Percentiles rank a stretch among this genome's conserved stretches.
These are phyloP conservation scores for Todiramphus saurophagus DNA, from an alignment of 2,113 vertebrate genomes.

Conservation along the genomic window DNA sequence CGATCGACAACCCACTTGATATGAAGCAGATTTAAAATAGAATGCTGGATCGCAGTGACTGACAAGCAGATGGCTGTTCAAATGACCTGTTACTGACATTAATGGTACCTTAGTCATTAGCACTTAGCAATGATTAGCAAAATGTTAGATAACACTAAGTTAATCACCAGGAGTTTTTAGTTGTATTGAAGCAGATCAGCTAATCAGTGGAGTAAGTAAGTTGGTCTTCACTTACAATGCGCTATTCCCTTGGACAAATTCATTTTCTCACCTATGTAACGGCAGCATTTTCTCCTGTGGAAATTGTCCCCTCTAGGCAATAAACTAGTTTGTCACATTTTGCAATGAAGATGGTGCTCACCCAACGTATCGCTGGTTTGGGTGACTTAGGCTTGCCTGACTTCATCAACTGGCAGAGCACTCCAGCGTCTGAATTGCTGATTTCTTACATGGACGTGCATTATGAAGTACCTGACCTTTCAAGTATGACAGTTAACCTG, in stretches of 20 bases:
- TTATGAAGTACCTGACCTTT: conserved; percentile 37
- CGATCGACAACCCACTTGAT: conserved; percentile 92
- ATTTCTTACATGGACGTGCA: neutral
- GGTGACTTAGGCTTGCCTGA: conserved; percentile 15
- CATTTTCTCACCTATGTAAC: neutral
- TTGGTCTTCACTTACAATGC: conserved; percentile 29
- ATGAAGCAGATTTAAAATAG: conserved; percentile 66
- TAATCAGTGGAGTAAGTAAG: conserved; percentile 10
- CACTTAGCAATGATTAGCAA: conserved; percentile 67
- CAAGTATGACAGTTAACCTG: conserved; percentile 41
- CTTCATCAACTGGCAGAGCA: neutral
- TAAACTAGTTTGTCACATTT: conserved; percentile 24
- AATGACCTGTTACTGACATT: conserved; percentile 53
- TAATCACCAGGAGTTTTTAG: neutral
- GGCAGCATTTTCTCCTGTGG: conserved; percentile 7
- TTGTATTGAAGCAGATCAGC: neutral
- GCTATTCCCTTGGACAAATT: conserved; percentile 31
- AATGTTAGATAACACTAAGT: conserved; percentile 72
- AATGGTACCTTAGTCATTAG: conserved; percentile 73
- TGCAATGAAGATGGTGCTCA: conserved; percentile 7
- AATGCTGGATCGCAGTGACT: neutral
- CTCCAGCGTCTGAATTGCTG: neutral
- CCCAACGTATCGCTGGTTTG: neutral
- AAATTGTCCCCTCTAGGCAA: neutral
- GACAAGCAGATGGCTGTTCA: conserved; percentile 40